Conservation (phyloP, 2,888 invertebrate genomes). For the Aphodius granarius region DNA sequence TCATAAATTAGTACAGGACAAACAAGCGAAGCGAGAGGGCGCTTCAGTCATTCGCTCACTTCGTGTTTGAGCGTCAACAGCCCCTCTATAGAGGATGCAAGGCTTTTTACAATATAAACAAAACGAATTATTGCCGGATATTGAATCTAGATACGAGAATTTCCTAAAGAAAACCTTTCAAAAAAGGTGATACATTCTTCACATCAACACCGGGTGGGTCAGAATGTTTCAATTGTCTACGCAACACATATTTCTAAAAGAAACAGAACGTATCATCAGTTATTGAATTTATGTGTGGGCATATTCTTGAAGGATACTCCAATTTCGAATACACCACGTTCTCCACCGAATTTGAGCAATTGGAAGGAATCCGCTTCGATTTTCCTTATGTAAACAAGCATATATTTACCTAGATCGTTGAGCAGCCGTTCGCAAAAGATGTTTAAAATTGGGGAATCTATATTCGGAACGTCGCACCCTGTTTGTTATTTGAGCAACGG, state of each 20-base stretch:
- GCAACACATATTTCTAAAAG: slow-evolving; percentile 1
- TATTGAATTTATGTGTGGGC: slow-evolving; percentile 17
- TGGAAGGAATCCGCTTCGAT: slow-evolving; percentile 42
- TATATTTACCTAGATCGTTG: slow-evolving; percentile 46
- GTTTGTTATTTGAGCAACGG: slow-evolving; percentile 45
- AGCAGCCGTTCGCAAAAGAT: slow-evolving; percentile 43
- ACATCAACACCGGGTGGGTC: no score
- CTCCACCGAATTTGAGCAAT: slow-evolving; percentile 30
- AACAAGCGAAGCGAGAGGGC: neutral
- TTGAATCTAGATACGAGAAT: no score
- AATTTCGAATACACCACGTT: slow-evolving; percentile 6
- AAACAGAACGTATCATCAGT: slow-evolving; percentile 3
- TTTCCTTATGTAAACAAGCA: slow-evolving; percentile 46
- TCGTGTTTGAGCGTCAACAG: neutral
- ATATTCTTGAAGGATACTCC: slow-evolving; percentile 1
- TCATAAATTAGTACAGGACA: neutral
- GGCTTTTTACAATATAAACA: neutral
- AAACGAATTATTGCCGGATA: neutral
- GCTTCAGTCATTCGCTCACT: neutral
- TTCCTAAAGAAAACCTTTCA: no score
- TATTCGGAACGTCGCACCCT: slow-evolving; percentile 44
- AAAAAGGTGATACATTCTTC: no score
- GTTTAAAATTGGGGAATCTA: slow-evolving; percentile 47
- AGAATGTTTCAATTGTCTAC: no score
- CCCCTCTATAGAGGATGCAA: neutral